Evolutionary conservation across 2,113 vertebrate genomes (phyloP).

Genomic region (Lampris incognitus): DNA sequence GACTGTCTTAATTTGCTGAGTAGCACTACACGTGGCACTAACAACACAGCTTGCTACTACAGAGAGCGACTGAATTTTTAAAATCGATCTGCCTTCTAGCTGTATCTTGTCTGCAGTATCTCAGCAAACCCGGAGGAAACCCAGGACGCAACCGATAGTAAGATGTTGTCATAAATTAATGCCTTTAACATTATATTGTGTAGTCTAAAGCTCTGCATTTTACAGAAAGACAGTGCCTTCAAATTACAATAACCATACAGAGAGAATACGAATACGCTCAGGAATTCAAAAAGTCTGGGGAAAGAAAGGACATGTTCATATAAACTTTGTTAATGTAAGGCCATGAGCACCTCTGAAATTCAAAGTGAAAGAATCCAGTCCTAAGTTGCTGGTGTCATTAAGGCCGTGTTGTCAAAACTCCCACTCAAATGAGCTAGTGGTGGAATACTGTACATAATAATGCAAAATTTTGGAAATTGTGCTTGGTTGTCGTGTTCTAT

Average conservation of each 20-base stretch:
- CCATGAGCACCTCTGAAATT: slow-evolving; percentile 7
- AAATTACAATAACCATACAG: neutral
- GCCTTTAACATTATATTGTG: slow-evolving; percentile 2
- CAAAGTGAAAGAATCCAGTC: slow-evolving; percentile 8
- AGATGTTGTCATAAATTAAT: slow-evolving; percentile 25
- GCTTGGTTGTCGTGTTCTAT: neutral
- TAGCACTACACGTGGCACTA: slow-evolving; percentile 17
- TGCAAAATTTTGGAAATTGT: neutral
- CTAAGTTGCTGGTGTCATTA: slow-evolving; percentile 34
- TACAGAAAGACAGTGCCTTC: slow-evolving; percentile 16
- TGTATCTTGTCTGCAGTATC: slow-evolving; percentile 72
- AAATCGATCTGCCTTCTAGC: slow-evolving; percentile 56
- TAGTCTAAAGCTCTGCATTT: slow-evolving; percentile 19
- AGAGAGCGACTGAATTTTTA: slow-evolving; percentile 40
- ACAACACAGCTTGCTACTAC: slow-evolving; percentile 39
- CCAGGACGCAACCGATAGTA: slow-evolving; percentile 21
- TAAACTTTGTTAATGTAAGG: slow-evolving; percentile 3
- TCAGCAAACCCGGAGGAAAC: slow-evolving; percentile 53
- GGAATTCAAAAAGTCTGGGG: neutral
- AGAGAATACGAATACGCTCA: slow-evolving; percentile 1
- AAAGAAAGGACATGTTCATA: neutral
- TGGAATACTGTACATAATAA: neutral
- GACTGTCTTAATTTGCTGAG: slow-evolving; percentile 7
- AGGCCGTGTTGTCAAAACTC: slow-evolving; percentile 16
- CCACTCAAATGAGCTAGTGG: neutral